These are phyloP conservation scores for Champsocephalus gunnari DNA, from an alignment of 2,797 vertebrate genomes.

Conservation along the genomic window DNA sequence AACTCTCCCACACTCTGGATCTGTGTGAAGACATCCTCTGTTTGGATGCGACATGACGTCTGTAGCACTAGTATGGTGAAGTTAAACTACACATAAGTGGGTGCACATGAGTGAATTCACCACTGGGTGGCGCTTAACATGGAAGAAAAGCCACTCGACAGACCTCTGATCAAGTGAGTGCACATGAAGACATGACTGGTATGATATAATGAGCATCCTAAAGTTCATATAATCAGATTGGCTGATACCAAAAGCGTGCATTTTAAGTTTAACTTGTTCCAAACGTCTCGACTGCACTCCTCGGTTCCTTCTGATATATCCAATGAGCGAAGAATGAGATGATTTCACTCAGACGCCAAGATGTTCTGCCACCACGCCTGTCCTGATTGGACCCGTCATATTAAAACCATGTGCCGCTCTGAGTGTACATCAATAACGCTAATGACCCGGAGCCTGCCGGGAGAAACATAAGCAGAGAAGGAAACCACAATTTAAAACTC, in stretches of 20 bases:
- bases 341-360: constrained; percentile 59
- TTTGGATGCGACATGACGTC: constrained; percentile 43
- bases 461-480: constrained; percentile 75
- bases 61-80: neutral
- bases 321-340: constrained; percentile 59
- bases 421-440: constrained; percentile 80
- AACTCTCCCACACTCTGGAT: constrained; percentile 83
- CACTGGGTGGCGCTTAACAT: constrained; percentile 76
- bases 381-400: constrained; percentile 75
- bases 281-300: neutral
- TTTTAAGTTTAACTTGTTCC: constrained; percentile 25
- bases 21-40: constrained; percentile 37
- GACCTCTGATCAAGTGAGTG: constrained; percentile 8
- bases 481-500: constrained; percentile 65
- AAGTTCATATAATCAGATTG: constrained; percentile 14
- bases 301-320: constrained; percentile 42
- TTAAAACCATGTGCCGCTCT: constrained; percentile 78
- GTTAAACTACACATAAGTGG: neutral
- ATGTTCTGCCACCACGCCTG: constrained; percentile 62
- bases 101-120: constrained; percentile 35
- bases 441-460: constrained; percentile 76
- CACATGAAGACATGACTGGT: constrained; percentile 10
- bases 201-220: constrained; percentile 10
- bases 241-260: constrained; percentile 10
- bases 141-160: constrained; percentile 21